These are phyloP conservation scores for Mimas tiliae DNA, from an alignment of 2,888 invertebrate species.

Conservation along the genomic window DNA sequence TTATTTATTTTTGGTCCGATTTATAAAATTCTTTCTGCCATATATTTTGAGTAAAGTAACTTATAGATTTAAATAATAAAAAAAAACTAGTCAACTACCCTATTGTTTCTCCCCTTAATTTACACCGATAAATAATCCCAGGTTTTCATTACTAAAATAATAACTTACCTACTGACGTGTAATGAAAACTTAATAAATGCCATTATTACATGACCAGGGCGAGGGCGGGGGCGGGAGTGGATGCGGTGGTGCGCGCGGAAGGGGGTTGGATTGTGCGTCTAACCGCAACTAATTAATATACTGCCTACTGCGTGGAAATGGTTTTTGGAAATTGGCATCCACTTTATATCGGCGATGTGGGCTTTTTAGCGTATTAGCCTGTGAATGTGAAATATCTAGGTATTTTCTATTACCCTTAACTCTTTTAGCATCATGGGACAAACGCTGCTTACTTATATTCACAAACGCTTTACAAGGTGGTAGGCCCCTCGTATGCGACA, in stretches of 20 bases:
- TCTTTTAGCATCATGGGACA: no score
- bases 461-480: no score
- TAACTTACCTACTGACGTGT: constrained; percentile 23
- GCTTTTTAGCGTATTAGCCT: constrained; percentile 20
- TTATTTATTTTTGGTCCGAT: no score
- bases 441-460: no score
- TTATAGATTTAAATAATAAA: no score
- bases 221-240: neutral
- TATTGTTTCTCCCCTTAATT: no score
- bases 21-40: no score
- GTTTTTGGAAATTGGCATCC: constrained; percentile 25
- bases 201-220: constrained; percentile 35
- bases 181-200: constrained; percentile 47
- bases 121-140: constrained; percentile 5
- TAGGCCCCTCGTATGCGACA: no score
- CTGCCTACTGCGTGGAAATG: constrained; percentile 34
- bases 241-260: constrained; percentile 1
- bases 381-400: neutral
- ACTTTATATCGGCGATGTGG: constrained; percentile 20
- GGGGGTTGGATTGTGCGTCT: constrained; percentile 23
- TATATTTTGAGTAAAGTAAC: no score
- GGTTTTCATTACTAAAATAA: constrained; percentile 14
- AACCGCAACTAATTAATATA: constrained; percentile 46
- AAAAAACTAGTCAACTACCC: no score
- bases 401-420: neutral